A percentile compares a stretch with the other conserved stretches of the same genome.
Evolutionary conservation across 2,888 invertebrate genomes (phyloP).

Genomic region (Hyposoter dolosus): DNA sequence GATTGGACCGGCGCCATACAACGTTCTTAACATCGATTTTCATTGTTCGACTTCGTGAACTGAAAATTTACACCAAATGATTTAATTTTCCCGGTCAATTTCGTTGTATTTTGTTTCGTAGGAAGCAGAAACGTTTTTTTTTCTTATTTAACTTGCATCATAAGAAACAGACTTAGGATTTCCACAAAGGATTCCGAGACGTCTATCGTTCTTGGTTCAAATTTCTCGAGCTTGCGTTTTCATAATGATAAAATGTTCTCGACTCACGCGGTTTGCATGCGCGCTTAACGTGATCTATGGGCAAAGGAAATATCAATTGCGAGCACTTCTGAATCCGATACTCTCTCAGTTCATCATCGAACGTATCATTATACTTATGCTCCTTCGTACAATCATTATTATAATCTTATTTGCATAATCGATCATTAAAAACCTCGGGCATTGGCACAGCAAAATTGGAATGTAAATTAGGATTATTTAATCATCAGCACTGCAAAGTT

Average conservation of each 20-base stretch:
- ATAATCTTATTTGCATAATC: not conserved
- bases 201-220: not conserved
- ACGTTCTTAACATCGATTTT: not conserved
- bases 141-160: too few species aligned
- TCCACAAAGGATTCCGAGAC: not conserved
- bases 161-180: not conserved
- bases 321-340: constrained; percentile 2
- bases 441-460: not conserved
- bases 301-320: not conserved
- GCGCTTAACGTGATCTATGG: not conserved
- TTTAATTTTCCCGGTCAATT: too few species aligned
- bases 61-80: too few species aligned
- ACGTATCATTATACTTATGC: not conserved
- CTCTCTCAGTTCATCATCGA: not conserved
- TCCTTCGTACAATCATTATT: not conserved
- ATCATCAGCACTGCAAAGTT: not conserved
- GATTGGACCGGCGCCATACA: too few species aligned
- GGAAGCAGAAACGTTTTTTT: too few species aligned
- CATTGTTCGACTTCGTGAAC: not conserved
- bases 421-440: not conserved
- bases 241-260: not conserved
- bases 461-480: not conserved
- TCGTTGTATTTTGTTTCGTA: too few species aligned
- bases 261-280: not conserved
- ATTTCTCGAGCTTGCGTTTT: not conserved